Base-by-base conservation (phyloP, 2,113 vertebrate species). In the Loxodonta africana region DNA sequence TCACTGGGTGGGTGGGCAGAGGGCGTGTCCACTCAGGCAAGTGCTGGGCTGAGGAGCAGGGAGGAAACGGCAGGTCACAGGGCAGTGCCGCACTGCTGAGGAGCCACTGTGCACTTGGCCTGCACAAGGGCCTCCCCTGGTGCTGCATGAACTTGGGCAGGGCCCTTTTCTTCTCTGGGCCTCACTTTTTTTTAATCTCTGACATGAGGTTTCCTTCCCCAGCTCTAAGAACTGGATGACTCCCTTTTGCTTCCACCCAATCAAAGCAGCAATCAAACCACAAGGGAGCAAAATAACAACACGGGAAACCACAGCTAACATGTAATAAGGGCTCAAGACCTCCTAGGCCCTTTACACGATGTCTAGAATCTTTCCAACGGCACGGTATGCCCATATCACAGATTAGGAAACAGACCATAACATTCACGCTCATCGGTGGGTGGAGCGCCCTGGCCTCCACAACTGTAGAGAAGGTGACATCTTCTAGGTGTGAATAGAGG, bases 281-380 rank as follows among this genome's bases (percentile, higher is more conserved):
- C 69, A 80, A 71, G 84, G 30, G 65, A 53, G 48, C 83, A 95
- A 77, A 92, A 73, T 71, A 95, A 74, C 51, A 48, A 41, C 84
- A 63, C 9, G 18, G 91, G 94, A 94, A 95, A 89, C 92, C 96
- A 89, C 94, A 92, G 80, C 46, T 28, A 28, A 23, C 71, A 37
- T 30, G 80, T 26, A 18, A 48, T 30, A 26, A 44, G 88, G 76
- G 83, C 88, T 17, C 41, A 83, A 12, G 73, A 15, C 5, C 6
- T 11, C 73, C 46, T 28, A 9, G 83, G 83, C n/a, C 60, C 41
- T 74, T 3, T 8, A 83, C 63, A 26, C 2, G 30, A 4, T 4
- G 20, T 76, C 89, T 46, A 0, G 1, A 17, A 2, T 8, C 89
- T 51, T 76, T 20, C 83, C 60, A 25, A 23, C 5, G 7, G 17